These are phyloP conservation scores for Labrus mixtus DNA, from an alignment of 2,113 vertebrate species.

Conservation along the genomic window DNA sequence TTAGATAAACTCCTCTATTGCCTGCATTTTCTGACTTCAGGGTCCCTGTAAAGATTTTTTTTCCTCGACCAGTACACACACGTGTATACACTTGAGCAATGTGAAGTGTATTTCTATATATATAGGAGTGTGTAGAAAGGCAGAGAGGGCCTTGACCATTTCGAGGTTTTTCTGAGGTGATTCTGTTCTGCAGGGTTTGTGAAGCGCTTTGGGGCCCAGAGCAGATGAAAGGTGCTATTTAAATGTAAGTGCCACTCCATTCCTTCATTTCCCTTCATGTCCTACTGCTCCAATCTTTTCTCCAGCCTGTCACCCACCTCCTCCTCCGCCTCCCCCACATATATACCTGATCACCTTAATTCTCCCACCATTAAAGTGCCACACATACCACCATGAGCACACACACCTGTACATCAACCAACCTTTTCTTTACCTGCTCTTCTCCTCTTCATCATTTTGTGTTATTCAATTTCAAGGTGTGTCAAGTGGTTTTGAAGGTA, in stretches of 20 bases:
- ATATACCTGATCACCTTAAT: conserved; percentile 55
- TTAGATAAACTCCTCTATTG: conserved; percentile 14
- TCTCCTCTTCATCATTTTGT: conserved; percentile 74
- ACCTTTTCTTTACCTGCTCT: conserved; percentile 74
- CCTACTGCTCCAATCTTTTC: conserved; percentile 77
- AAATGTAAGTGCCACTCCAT: conserved; percentile 90
- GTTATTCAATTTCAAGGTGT: conserved; percentile 63
- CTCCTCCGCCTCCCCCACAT: conserved; percentile 30
- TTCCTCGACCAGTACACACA: conserved; percentile 35
- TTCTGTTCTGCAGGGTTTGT: conserved; percentile 91
- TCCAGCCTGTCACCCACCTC: conserved; percentile 69
- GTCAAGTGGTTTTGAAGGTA: conserved; percentile 32
- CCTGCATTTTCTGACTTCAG: conserved; percentile 18
- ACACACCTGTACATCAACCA: conserved; percentile 58
- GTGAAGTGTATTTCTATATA: conserved; percentile 63
- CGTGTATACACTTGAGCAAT: conserved; percentile 56
- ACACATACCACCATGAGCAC: conserved; percentile 67
- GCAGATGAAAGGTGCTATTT: conserved; percentile 91
- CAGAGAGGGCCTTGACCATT: conserved; percentile 78
- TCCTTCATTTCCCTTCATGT: conserved; percentile 87
- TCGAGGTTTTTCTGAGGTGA: conserved; percentile 87
- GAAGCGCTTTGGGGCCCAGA: conserved; percentile 90
- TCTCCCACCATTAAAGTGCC: conserved; percentile 64
- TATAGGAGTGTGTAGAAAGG: conserved; percentile 69
- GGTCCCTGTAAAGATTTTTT: conserved; percentile 19